These are phyloP conservation scores for Anguilla pacifica DNA, from an alignment of 2,797 vertebrate species.

Conservation along the genomic window DNA sequence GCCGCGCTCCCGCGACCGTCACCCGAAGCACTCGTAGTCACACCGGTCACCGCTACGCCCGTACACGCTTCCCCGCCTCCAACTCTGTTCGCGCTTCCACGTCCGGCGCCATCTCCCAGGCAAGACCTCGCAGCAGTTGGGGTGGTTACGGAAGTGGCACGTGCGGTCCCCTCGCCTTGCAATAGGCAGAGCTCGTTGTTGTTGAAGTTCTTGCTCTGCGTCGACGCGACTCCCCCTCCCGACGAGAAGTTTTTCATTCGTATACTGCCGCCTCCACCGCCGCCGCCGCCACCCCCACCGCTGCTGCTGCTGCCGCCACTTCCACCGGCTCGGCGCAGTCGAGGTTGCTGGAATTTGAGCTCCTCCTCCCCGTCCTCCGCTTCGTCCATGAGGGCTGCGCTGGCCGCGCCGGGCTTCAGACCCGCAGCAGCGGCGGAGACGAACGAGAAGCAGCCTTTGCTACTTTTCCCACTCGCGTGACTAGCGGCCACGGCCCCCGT, in stretches of 20 bases:
- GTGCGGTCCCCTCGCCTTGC: constrained; percentile 57
- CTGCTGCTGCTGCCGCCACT: constrained; percentile 32
- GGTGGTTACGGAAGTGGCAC: constrained; percentile 53
- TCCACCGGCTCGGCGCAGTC: constrained; percentile 48
- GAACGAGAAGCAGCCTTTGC: constrained; percentile 52
- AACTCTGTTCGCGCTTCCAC: constrained; percentile 43
- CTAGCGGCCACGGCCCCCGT: constrained; percentile 51
- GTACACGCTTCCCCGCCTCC: constrained; percentile 45
- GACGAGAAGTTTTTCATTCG: constrained; percentile 63
- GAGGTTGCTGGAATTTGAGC: constrained; percentile 64
- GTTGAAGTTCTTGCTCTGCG: constrained; percentile 67
- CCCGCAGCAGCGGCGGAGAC: constrained; percentile 48
- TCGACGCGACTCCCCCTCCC: constrained; percentile 72
- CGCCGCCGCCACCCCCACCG: constrained; percentile 42
- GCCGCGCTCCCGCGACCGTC: constrained; percentile 36
- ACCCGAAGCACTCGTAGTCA: constrained; percentile 41
- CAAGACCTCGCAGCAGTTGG: constrained; percentile 51
- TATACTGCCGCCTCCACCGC: constrained; percentile 61
- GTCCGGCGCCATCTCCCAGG: constrained; percentile 60
- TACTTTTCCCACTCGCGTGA: constrained; percentile 57
- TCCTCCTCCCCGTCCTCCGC: constrained; percentile 69
- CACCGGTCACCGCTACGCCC: constrained; percentile 33
- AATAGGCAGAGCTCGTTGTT: constrained; percentile 66
- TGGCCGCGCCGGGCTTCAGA: constrained; percentile 49
- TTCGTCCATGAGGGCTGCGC: constrained; percentile 62